A percentile compares a stretch with the other conserved stretches of the same genome.
Evolutionary conservation across 2,888 invertebrate genomes (phyloP).

Genomic region (Plagodis pulveraria): DNA sequence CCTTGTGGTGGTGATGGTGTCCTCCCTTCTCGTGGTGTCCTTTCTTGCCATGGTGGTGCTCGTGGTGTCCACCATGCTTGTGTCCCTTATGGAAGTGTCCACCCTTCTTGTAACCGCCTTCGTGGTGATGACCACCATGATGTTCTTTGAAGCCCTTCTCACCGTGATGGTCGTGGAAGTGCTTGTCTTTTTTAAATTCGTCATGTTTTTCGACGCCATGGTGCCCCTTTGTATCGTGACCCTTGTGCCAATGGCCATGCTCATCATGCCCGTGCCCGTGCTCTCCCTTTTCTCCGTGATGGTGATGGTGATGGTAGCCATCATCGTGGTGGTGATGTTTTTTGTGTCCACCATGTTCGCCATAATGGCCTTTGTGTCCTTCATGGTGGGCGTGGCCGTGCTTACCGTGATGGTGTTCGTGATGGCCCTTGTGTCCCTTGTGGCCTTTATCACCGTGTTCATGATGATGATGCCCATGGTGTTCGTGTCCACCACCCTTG

Average conservation of each 20-base stretch:
- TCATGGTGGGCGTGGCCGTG: slow-evolving; percentile 90
- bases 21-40: slow-evolving; percentile 91
- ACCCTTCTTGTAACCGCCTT: slow-evolving; percentile 91
- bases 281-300: slow-evolving; percentile 87
- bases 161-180: slow-evolving; percentile 93
- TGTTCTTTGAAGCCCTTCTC: slow-evolving; percentile 91
- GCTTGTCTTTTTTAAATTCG: slow-evolving; percentile 93
- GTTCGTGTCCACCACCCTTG: slow-evolving; percentile 87
- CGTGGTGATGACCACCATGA: slow-evolving; percentile 91
- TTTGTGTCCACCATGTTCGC: slow-evolving; percentile 86
- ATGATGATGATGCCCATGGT: slow-evolving; percentile 86
- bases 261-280: slow-evolving; percentile 83
- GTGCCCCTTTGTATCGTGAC: slow-evolving; percentile 93
- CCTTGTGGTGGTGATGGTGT: slow-evolving; percentile 91
- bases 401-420: slow-evolving; percentile 87
- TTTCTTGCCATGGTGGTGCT: slow-evolving; percentile 91
- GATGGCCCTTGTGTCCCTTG: slow-evolving; percentile 88
- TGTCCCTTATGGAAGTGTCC: slow-evolving; percentile 92
- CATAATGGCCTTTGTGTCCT: slow-evolving; percentile 85
- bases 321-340: slow-evolving; percentile 87
- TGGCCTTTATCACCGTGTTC: slow-evolving; percentile 87
- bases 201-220: slow-evolving; percentile 93
- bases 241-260: slow-evolving; percentile 90
- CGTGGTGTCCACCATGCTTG: slow-evolving; percentile 90
- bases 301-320: slow-evolving; percentile 86